Evolutionary conservation across 2,113 vertebrate genomes (phyloP).

Genomic region (Epinephelus lanceolatus): DNA sequence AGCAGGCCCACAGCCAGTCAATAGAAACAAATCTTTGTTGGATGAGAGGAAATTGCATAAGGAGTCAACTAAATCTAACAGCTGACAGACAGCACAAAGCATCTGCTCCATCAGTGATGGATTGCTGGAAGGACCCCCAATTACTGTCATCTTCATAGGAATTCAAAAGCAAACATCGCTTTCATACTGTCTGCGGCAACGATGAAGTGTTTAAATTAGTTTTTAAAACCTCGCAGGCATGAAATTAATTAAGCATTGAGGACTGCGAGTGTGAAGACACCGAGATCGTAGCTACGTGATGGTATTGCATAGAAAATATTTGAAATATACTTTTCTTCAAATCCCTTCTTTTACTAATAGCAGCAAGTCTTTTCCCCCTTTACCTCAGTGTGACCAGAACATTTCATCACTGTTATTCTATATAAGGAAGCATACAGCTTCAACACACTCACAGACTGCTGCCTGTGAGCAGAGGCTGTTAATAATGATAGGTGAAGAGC

Average conservation of each 20-base stretch:
- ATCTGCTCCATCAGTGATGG: conserved; percentile 20
- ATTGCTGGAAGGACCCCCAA: conserved; percentile 35
- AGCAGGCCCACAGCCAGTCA: conserved; percentile 20
- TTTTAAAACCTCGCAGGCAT: conserved; percentile 25
- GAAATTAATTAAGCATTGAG: conserved; percentile 17
- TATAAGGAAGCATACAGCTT: conserved; percentile 27
- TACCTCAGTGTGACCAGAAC: background rate
- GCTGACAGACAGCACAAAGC: conserved; percentile 51
- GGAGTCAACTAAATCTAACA: conserved; percentile 12
- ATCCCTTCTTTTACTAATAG: background rate
- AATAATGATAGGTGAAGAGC: conserved; percentile 35
- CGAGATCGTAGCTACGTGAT: background rate
- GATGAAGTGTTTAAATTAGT: conserved; percentile 18
- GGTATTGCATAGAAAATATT: background rate
- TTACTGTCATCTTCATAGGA: conserved; percentile 34
- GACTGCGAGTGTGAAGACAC: background rate
- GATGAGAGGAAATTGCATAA: conserved; percentile 29
- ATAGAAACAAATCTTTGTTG: conserved; percentile 34
- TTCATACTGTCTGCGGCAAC: conserved; percentile 10
- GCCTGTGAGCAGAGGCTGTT: conserved; percentile 19
- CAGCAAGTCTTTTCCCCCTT: background rate
- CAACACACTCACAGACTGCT: conserved; percentile 15
- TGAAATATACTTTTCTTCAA: background rate
- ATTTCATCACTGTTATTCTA: conserved; percentile 35
- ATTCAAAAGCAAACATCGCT: conserved; percentile 38